Evolutionary conservation across 2,113 vertebrate genomes (phyloP).

Genomic region (Mixornis gularis): DNA sequence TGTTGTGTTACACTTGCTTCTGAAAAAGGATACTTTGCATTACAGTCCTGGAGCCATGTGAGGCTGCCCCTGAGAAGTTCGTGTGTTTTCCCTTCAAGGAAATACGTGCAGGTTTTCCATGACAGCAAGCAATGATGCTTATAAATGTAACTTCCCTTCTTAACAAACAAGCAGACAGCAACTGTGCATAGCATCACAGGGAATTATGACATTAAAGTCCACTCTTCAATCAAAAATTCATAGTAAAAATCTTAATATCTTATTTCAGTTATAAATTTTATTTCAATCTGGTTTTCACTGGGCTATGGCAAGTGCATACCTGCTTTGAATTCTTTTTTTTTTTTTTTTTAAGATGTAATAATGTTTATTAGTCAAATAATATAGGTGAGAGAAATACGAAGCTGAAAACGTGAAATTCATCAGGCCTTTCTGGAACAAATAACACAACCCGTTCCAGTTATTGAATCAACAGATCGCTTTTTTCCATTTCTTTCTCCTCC

Average conservation of each 20-base stretch:
- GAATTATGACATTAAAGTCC: not conserved
- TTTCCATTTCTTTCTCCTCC: not conserved
- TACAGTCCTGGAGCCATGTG: not conserved
- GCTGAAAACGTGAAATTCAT: not conserved
- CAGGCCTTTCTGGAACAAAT: not conserved
- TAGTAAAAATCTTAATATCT: not conserved
- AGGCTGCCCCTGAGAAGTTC: not conserved
- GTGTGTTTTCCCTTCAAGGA: not conserved
- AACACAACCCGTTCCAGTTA: rapidly evolving
- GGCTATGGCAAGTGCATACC: not conserved
- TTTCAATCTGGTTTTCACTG: not conserved
- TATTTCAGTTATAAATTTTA: not conserved
- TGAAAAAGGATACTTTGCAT: not conserved
- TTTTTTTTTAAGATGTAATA: not conserved
- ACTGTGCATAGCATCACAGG: not conserved
- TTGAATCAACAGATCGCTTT: not conserved
- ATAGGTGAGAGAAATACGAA: not conserved
- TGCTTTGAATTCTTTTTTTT: not conserved
- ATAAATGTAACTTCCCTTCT: not conserved
- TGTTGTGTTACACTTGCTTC: not conserved
- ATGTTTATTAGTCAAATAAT: not conserved
- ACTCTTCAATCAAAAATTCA: not conserved
- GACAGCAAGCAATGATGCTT: not conserved
- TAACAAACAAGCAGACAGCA: not conserved
- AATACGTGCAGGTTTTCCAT: not conserved